Evolutionary conservation across 2,888 invertebrate genomes (phyloP).

Genomic region (Drosophila pseudotalamancana): DNA sequence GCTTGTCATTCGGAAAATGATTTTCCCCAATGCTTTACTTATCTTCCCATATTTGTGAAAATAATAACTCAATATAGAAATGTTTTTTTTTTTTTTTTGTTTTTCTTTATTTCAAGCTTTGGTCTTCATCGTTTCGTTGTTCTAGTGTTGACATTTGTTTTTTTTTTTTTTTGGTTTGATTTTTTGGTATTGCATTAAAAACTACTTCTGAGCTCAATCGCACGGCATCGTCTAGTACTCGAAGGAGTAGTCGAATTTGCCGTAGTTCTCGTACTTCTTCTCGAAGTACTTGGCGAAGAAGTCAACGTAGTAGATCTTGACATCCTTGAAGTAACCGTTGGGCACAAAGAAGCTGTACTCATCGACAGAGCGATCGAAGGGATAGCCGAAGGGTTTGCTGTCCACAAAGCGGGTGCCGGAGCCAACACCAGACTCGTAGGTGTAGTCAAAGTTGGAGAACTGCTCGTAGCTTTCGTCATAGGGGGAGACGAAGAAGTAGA

Average conservation of each 20-base stretch:
- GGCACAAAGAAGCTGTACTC: conserved; percentile 87
- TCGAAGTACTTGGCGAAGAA: conserved; percentile 79
- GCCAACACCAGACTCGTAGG: conserved; percentile 86
- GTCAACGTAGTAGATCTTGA: conserved; percentile 87
- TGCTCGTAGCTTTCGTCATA: conserved; percentile 85
- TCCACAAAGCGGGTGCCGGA: conserved; percentile 86
- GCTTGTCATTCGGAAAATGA: conserved; percentile 13
- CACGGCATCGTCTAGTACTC: conserved; percentile 47
- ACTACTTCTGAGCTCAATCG: conserved; percentile 43
- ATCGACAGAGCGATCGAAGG: conserved; percentile 89
- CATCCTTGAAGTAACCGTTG: conserved; percentile 89
- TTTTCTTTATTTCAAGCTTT: conserved; percentile 21
- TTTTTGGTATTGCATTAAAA: conserved; percentile 35
- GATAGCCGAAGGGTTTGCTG: conserved; percentile 89
- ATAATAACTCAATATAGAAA: background rate
- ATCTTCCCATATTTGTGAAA: background rate
- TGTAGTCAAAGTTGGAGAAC: conserved; percentile 85
- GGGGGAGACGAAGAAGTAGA: conserved; percentile 88
- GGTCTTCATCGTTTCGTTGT: conserved; percentile 28
- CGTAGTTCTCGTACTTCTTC: conserved; percentile 72
- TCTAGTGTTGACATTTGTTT: conserved; percentile 1
- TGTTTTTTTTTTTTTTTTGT: conserved; percentile 19
- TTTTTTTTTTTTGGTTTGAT: conserved; percentile 31
- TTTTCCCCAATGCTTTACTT: conserved; percentile 1
- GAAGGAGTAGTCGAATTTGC: conserved; percentile 73